These are phyloP conservation scores for Psammodynastes pulverulentus DNA, from an alignment of 2,113 vertebrate genomes.

Conservation along the genomic window DNA sequence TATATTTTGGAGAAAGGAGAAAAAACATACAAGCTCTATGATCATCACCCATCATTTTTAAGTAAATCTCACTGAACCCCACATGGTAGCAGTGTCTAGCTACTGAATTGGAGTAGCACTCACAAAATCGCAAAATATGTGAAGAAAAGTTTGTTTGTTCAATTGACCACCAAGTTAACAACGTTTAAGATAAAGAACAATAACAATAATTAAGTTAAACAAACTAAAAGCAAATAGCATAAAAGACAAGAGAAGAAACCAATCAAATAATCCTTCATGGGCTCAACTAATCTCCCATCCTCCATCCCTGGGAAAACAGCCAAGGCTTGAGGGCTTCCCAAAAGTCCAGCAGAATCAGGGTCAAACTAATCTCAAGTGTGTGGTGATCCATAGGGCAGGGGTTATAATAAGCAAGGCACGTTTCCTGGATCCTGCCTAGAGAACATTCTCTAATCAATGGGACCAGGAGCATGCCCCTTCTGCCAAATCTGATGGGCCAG, in stretches of 20 bases:
- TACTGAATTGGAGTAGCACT: neutral
- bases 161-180: neutral
- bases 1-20: conserved; percentile 52
- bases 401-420: neutral
- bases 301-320: neutral
- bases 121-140: neutral
- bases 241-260: neutral
- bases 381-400: neutral
- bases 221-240: neutral
- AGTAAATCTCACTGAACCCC: neutral
- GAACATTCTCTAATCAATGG: neutral
- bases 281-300: neutral
- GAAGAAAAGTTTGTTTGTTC: neutral
- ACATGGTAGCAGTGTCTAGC: neutral
- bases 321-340: neutral
- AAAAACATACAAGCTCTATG: neutral
- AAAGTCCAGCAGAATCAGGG: neutral
- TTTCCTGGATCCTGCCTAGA: neutral
- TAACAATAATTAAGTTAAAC: neutral
- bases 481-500: neutral
- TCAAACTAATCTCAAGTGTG: neutral
- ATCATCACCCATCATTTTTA: neutral
- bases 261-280: neutral
- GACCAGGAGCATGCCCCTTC: neutral
- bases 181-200: neutral